phyloP scores from a whole-genome alignment of 1,140 invertebrate species.

The Brachionus sp. region DNA sequence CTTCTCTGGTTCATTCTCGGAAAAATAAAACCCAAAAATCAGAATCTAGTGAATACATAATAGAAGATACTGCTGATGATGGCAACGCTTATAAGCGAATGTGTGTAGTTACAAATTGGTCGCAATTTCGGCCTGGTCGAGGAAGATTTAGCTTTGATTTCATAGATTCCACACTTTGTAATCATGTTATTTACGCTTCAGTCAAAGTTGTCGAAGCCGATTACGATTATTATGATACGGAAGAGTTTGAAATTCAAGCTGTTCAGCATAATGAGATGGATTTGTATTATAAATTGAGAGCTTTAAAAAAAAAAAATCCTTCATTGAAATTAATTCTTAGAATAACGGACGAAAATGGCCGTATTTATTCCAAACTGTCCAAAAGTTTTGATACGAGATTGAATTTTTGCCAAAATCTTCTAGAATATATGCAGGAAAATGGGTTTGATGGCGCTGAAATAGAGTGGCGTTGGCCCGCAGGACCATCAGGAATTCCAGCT shows the following conservation, averaged over 20 bases:
- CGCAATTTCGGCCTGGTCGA: constrained; percentile 52
- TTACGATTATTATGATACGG: constrained; percentile 25
- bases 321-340: constrained; percentile 83
- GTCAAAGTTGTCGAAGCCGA: constrained; percentile 65
- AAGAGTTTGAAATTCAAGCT: constrained; percentile 23
- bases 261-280: constrained; percentile 1
- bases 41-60: not conserved
- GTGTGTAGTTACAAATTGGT: constrained; percentile 58
- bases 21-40: not conserved
- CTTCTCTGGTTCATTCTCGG: not conserved
- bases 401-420: constrained; percentile 58
- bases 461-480: constrained; percentile 92
- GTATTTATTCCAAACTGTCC: constrained; percentile 62
- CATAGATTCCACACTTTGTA: constrained; percentile 70
- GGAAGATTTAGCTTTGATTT: constrained; percentile 64
- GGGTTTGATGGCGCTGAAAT: constrained; percentile 92
- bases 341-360: constrained; percentile 93
- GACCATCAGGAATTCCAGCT: constrained; percentile 80
- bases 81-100: constrained; percentile 48
- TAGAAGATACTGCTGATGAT: not conserved
- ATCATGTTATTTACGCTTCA: constrained; percentile 75
- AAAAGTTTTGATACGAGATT: constrained; percentile 47
- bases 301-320: constrained; percentile 80
- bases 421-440: constrained; percentile 82
- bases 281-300: not conserved